A percentile compares a stretch with the other conserved stretches of the same genome.
These are phyloP conservation scores for Empis stercorea DNA, from an alignment of 2,888 invertebrate genomes.

Conservation along the genomic window DNA sequence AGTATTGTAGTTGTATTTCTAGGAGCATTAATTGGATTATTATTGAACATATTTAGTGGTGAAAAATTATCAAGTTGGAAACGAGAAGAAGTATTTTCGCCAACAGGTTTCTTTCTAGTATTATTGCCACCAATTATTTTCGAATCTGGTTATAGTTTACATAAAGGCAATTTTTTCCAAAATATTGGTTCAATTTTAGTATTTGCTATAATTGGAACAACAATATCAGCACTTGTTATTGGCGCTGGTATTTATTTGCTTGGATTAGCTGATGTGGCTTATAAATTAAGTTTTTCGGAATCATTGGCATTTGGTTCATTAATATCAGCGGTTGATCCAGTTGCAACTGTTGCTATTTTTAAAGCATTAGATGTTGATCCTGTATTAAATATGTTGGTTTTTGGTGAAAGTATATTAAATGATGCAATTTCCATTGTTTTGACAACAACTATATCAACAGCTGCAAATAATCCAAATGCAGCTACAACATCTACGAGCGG, in stretches of 20 bases:
- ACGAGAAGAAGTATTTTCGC: conserved; percentile 95
- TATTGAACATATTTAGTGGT: conserved; percentile 78
- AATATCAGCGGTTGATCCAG: conserved; percentile 98
- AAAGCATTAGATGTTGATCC: conserved; percentile 96
- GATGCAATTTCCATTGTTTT: conserved; percentile 98
- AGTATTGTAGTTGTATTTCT: conserved; percentile 94
- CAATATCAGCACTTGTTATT: conserved; percentile 92
- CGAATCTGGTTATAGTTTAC: conserved; percentile 97
- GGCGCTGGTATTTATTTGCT: conserved; percentile 92
- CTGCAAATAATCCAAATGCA: conserved; percentile 47
- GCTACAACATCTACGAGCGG: conserved; percentile 52
- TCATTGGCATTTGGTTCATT: conserved; percentile 97
- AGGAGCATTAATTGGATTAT: conserved; percentile 83
- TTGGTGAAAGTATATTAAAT: conserved; percentile 71
- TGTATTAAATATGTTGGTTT: conserved; percentile 97
- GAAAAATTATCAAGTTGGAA: conserved; percentile 85
- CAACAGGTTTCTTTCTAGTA: conserved; percentile 94
- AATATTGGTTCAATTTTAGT: conserved; percentile 98
- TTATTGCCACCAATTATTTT: conserved; percentile 97
- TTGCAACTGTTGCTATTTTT: conserved; percentile 97
- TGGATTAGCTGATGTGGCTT: conserved; percentile 84
- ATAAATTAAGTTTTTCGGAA: conserved; percentile 84
- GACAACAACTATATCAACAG: conserved; percentile 75
- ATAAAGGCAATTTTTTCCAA: conserved; percentile 93
- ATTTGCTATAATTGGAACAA: conserved; percentile 95